These are phyloP conservation scores for Acrossocheilus wenchowensis DNA, from an alignment of 2,797 vertebrate genomes.

Conservation along the genomic window DNA sequence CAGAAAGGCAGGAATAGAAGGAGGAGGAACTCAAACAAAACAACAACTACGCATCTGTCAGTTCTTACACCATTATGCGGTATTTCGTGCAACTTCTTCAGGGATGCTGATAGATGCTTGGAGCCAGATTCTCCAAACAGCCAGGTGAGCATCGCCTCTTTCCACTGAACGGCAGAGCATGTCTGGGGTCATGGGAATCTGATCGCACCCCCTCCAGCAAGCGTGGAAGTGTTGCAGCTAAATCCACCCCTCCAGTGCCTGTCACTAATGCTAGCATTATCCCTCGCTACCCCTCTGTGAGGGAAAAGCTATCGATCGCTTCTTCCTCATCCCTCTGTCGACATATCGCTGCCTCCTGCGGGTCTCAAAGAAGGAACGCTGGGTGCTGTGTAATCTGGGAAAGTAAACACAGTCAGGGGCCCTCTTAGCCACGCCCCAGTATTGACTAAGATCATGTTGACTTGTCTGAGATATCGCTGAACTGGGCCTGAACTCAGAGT, in stretches of 20 bases:
- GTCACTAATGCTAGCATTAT: constrained; percentile 54
- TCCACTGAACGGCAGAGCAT: not conserved
- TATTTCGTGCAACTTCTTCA: constrained; percentile 18
- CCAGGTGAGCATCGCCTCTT: constrained; percentile 22
- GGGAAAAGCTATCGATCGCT: constrained; percentile 65
- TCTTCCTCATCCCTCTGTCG: constrained; percentile 55
- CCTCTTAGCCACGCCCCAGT: constrained; percentile 15
- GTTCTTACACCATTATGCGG: constrained; percentile 3
- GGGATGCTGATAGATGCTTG: constrained; percentile 19
- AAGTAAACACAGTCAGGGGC: constrained; percentile 45
- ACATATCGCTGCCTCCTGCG: constrained; percentile 55
- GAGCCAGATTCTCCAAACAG: constrained; percentile 20
- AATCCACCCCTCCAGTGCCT: constrained; percentile 61
- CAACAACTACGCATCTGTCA: constrained; percentile 21
- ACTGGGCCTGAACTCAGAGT: constrained; percentile 19
- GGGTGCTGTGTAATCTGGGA: constrained; percentile 56
- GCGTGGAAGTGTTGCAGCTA: constrained; percentile 44
- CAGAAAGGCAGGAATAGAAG: constrained; percentile 13
- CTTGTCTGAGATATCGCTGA: constrained; percentile 32
- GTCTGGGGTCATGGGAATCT: constrained; percentile 69
- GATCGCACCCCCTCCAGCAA: constrained; percentile 48
- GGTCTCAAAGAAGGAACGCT: constrained; percentile 51
- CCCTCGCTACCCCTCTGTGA: constrained; percentile 46
- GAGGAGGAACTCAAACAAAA: constrained; percentile 21
- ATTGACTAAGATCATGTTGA: constrained; percentile 8